Conservation (phyloP, 2,888 invertebrate species). For the Eubasilissa splendida region DNA sequence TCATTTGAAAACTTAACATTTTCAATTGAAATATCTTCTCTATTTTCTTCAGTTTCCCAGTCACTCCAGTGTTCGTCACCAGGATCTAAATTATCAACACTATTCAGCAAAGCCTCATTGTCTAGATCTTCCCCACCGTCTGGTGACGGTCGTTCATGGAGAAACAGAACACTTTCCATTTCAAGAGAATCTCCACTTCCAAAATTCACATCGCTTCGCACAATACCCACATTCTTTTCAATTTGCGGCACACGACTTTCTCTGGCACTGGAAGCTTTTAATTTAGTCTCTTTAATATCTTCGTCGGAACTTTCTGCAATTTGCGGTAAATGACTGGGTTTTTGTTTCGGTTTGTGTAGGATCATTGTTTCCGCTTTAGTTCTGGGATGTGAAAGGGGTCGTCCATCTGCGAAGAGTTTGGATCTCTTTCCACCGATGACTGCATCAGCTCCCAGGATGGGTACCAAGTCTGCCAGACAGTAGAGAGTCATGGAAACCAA, state of each 20-base stretch:
- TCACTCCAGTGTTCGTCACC: constrained; percentile 87
- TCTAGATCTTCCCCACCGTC: constrained; percentile 86
- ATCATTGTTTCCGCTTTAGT: constrained; percentile 32
- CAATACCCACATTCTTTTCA: constrained; percentile 11
- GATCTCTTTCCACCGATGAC: constrained; percentile 89
- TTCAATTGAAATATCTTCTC: constrained; percentile 6
- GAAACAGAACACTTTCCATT: constrained; percentile 66
- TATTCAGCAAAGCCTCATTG: constrained; percentile 64
- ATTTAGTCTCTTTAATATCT: background rate
- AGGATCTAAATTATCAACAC: constrained; percentile 64
- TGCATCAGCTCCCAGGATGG: constrained; percentile 86
- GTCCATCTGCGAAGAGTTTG: constrained; percentile 88
- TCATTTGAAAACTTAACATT: background rate
- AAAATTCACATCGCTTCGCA: constrained; percentile 60
- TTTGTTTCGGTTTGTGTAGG: constrained; percentile 41
- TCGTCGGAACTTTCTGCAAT: constrained; percentile 1
- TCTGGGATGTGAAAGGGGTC: constrained; percentile 74
- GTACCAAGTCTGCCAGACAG: constrained; percentile 87
- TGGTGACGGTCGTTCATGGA: constrained; percentile 85
- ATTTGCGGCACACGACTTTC: background rate
- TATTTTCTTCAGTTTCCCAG: constrained; percentile 76
- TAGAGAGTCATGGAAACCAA: constrained; percentile 87
- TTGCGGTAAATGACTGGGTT: background rate
- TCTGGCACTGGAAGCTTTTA: background rate
- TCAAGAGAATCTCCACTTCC: constrained; percentile 61